phyloP scores from a whole-genome alignment of 2,797 vertebrate genomes.

The Hemitrygon akajei region DNA sequence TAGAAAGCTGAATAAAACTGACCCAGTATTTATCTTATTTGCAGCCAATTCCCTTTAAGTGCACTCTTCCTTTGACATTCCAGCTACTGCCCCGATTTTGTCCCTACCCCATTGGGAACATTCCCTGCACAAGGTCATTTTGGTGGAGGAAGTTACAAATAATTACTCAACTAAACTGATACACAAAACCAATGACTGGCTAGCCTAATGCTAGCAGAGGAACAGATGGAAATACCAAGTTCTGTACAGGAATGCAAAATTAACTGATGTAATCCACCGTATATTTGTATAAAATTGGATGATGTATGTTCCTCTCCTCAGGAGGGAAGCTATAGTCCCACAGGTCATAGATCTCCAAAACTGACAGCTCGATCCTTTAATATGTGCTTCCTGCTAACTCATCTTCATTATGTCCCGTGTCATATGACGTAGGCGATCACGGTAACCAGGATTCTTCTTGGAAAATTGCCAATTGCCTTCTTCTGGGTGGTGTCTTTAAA shows the following conservation, averaged over 20 bases:
- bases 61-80: neutral
- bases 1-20: neutral
- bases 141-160: neutral
- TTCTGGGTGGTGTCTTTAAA: too few relatives aligned
- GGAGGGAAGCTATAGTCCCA: neutral
- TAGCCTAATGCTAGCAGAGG: neutral
- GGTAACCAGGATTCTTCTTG: too few relatives aligned
- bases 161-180: neutral
- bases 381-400: neutral
- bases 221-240: neutral
- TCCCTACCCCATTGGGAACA: neutral
- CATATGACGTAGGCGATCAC: too few relatives aligned
- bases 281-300: neutral
- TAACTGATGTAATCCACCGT: neutral
- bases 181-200: neutral
- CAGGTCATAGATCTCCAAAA: neutral
- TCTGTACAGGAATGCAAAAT: neutral
- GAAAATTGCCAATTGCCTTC: too few relatives aligned
- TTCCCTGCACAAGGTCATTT: neutral
- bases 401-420: too few relatives aligned
- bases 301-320: neutral
- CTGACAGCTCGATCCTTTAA: neutral
- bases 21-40: neutral
- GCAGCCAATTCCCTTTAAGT: neutral
- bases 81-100: neutral